Evolutionary conservation across 2,888 invertebrate species (phyloP), one percentile per base, ranked within the genome.

Genomic region (Hyles lineata): DNA sequence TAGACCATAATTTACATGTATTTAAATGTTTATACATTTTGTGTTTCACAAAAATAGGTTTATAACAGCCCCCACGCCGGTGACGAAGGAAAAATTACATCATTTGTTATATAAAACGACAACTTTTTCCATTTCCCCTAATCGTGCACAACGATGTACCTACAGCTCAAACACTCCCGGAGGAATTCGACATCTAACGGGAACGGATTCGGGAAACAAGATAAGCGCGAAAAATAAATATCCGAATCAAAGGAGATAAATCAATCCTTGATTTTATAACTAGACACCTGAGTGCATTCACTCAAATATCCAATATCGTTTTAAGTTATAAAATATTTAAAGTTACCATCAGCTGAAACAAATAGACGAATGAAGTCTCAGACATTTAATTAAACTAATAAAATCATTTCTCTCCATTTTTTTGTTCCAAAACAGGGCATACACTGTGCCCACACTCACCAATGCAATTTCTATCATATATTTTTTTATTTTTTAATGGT

Each of bases 61-160:
- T 75, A 71, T 70, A 72, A 74, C 74, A 76, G 71, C 74, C 72
- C 75, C 73, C 76, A 70, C 75, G 72, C 74, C 61, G 62, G 70
- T 67, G 72, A 73, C 76, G 63, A 76, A 78, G 74, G 75, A 80
- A 82, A 84, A 85, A 85, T 82, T 83, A 82, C 82, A 78, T 81
- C 82, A 85, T 85, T 84, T 77, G 73, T 81, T 79, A 85, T 80
- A 82, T 78, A 84, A 86, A 83, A 86, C 80, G 83, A 82, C 85
- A 87, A 88, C 81, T 89, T 89, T 88, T 90, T 87, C 89, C 89
- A 89, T 90, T 89, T 86, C 81, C 84, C 80, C 79, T 89, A 89
- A 89, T 89, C 85, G 85, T 82, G 78, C 78, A 79, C 80, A 82
- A 80, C 83, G 82, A 82, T 77, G 84, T 84, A 81, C 83, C 79